These are phyloP conservation scores for Brachionichthys hirsutus DNA, from an alignment of 2,113 vertebrate species.

Conservation along the genomic window DNA sequence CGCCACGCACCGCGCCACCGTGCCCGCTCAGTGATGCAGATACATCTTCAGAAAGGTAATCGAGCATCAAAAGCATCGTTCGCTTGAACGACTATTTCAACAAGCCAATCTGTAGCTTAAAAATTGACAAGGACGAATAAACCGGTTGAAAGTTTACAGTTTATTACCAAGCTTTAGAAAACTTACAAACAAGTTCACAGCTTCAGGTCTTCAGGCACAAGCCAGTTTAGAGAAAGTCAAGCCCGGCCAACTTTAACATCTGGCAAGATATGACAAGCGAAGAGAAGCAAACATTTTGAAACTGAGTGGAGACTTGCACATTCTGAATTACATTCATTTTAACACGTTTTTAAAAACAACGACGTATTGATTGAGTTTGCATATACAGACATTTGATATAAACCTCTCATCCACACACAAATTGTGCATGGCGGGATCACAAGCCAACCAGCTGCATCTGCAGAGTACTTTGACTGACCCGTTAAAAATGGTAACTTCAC, in stretches of 20 bases:
- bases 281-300: constrained; percentile 52
- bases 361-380: constrained; percentile 58
- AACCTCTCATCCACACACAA: constrained; percentile 21
- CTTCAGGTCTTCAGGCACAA: constrained; percentile 84
- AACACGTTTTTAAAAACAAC: constrained; percentile 37
- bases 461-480: constrained; percentile 17
- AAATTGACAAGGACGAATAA: not conserved
- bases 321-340: constrained; percentile 71
- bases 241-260: constrained; percentile 62
- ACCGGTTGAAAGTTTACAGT: constrained; percentile 68
- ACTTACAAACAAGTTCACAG: constrained; percentile 84
- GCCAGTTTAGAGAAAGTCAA: constrained; percentile 69
- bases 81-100: no score
- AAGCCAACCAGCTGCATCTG: constrained; percentile 29
- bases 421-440: constrained; percentile 14
- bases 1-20: no score
- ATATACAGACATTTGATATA: constrained; percentile 51
- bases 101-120: not conserved
- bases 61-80: no score
- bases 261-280: constrained; percentile 51
- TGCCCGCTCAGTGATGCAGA: no score
- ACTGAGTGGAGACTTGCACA: constrained; percentile 41
- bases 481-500: constrained; percentile 24
- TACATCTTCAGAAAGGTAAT: no score
- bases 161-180: constrained; percentile 83